These are phyloP conservation scores for Prionace glauca DNA, from an alignment of 2,797 vertebrate genomes.

Conservation along the genomic window DNA sequence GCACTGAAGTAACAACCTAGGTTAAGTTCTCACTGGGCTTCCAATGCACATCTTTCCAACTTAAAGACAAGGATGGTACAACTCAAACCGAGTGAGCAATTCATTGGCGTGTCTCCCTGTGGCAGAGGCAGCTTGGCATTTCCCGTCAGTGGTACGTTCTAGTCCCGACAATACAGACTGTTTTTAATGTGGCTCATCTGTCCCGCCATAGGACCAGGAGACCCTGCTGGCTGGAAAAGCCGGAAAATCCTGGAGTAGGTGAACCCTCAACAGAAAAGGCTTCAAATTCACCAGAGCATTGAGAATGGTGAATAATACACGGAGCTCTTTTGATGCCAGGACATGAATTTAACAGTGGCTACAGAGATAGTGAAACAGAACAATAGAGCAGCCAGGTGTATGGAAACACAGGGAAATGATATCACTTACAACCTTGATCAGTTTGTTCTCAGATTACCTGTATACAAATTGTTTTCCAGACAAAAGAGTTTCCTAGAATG, in stretches of 20 bases:
- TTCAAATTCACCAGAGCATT: not conserved
- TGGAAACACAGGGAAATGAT: not conserved
- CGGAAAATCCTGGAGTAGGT: too few species aligned
- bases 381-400: not conserved
- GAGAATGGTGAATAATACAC: not conserved
- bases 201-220: too few species aligned
- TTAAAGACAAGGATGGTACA: not conserved
- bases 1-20: not conserved
- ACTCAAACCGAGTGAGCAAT: not conserved
- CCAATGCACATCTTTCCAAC: not conserved
- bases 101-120: too few species aligned
- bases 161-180: too few species aligned
- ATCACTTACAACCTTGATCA: not conserved
- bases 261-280: too few species aligned
- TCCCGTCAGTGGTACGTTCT: too few species aligned
- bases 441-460: not conserved
- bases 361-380: not conserved
- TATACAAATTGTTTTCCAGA: not conserved
- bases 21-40: not conserved
- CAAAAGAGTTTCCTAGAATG: not conserved
- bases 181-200: too few species aligned
- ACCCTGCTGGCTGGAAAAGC: too few species aligned
- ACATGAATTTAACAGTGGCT: not conserved
- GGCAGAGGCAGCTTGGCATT: too few species aligned
- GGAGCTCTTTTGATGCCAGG: not conserved